A percentile compares a stretch with the other conserved stretches of the same genome.
Conservation (phyloP, 2,113 vertebrate genomes). For the Corythaixoides concolor region DNA sequence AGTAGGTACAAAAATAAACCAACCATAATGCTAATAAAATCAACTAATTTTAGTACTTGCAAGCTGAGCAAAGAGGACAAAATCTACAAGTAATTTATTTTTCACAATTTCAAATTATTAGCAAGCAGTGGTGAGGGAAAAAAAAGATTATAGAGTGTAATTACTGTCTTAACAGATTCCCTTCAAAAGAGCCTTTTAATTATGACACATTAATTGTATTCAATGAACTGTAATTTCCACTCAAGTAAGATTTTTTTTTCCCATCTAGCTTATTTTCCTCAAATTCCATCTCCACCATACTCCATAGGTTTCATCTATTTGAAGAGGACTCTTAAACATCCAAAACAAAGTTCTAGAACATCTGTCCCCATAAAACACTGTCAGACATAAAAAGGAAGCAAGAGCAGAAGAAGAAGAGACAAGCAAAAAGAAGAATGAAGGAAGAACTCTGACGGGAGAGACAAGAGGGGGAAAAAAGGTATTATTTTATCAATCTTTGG, state of each 20-base stretch:
- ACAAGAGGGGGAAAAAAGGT: background rate
- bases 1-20: conserved; percentile 21
- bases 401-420: background rate
- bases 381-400: background rate
- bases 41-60: conserved; percentile 24
- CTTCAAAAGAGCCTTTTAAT: conserved; percentile 45
- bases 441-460: background rate
- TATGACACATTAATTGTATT: conserved; percentile 44
- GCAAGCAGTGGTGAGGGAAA: background rate
- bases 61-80: conserved; percentile 12
- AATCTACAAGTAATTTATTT: conserved; percentile 40
- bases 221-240: conserved; percentile 21
- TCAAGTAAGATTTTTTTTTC: background rate
- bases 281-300: background rate
- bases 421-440: background rate
- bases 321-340: background rate
- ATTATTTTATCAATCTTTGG: background rate
- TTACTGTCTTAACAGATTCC: conserved; percentile 26
- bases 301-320: background rate
- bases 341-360: background rate
- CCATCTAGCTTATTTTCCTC: background rate
- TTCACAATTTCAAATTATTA: conserved; percentile 37
- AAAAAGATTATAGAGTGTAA: background rate
- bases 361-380: background rate
- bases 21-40: conserved; percentile 13